Base-by-base conservation (phyloP, 2,888 invertebrate species). In the Nephrotoma flavescens region DNA sequence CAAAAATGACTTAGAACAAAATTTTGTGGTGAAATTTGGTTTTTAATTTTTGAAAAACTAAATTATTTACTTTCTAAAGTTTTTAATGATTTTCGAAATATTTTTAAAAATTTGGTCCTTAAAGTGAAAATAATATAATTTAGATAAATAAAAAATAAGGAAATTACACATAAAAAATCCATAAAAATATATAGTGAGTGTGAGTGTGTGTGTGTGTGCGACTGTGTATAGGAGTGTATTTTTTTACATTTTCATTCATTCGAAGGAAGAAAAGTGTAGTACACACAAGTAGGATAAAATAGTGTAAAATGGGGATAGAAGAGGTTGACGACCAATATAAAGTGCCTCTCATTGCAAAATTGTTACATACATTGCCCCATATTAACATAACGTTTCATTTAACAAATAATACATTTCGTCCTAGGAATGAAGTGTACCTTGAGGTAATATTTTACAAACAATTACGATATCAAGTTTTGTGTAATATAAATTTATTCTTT, bases 341-440 rank as follows among this genome's bases (percentile, higher is more conserved):
- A 93, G 95, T 96, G 92, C 96, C 97, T 92, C 94, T 95, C 90
- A 94, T 98, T 92, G 96, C 97, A 90, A 94, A 95, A 92, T 94
- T 97, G 92, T 95, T 98, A 92, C 97, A 98, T 92, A 93, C 95
- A 89, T 93, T 98, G 92, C 98, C 98, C 88, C 98, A 98, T 92
- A 94, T 97, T 91, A 97, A 98, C 92, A 96, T 97, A 90, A 96
- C 96, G 89, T 95, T 98, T 90, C 96, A 97, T 91, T 94, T 94
- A 89, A 97, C 97, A 92, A 97, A 98, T 92, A 96, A 95, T 90
- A 97, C 97, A 88, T 98, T 98, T 92, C 95, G 97, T 90, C 97
- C 97, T 86, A 94, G 95, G 90, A 97, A 97, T 90, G 95, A 96
- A 89, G 94, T 96, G 89, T 98, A 98, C 92, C 94, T 97, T 89